Evolutionary conservation across 2,797 vertebrate species (phyloP).

Genomic region (Anabacerthia variegaticeps): DNA sequence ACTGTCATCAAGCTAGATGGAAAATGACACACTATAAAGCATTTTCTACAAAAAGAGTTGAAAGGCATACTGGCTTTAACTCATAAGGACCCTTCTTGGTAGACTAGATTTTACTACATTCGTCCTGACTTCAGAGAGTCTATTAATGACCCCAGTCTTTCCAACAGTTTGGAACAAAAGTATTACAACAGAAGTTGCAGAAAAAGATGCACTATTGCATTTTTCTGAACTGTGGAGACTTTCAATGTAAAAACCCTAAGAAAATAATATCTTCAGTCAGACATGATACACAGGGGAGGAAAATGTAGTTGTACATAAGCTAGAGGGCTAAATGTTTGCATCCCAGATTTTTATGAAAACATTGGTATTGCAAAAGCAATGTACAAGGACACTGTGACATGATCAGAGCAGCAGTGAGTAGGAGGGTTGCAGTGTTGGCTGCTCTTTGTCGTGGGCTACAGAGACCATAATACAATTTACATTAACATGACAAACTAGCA

Average conservation of each 20-base stretch:
- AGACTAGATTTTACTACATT: not conserved
- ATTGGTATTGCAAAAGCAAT: not conserved
- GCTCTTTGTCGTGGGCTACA: not conserved
- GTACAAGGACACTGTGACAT: not conserved
- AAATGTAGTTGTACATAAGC: not conserved
- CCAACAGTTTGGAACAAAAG: conserved; percentile 18
- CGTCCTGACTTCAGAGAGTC: not conserved
- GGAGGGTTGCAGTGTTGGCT: not conserved
- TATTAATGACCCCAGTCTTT: not conserved
- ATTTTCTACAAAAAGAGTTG: not conserved
- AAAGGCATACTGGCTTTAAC: not conserved
- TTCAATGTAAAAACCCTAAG: not conserved
- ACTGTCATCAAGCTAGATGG: not conserved
- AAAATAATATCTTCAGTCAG: conserved; percentile 4
- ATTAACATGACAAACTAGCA: not conserved
- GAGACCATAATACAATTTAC: not conserved
- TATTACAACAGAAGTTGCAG: not conserved
- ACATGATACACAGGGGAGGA: not conserved
- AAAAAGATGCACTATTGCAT: conserved; percentile 7
- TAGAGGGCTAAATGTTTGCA: not conserved
- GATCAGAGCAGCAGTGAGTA: not conserved
- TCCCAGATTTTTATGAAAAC: not conserved
- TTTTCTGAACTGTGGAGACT: conserved; percentile 4
- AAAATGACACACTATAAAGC: conserved; percentile 21
- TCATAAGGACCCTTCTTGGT: not conserved